Evolutionary conservation across 53 echinoderm and acorn worm species (phyloP).

Genomic region (Actinopyga echinites): DNA sequence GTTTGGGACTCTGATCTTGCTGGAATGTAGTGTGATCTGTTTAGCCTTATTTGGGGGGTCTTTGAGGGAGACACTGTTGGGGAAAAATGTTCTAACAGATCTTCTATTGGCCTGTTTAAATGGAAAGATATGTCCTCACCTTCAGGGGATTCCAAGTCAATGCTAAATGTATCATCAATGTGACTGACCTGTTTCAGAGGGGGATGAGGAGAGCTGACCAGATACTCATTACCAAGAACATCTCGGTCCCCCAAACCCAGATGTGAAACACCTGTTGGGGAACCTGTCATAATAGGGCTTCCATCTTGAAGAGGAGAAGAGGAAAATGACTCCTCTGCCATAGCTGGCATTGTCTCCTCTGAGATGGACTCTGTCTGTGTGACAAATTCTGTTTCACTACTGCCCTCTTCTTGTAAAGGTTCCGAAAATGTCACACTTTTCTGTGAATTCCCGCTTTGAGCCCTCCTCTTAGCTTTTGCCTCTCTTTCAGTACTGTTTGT

Average conservation of each 20-base stretch:
- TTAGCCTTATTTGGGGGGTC: conserved; percentile 58
- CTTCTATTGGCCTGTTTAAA: conserved; percentile 64
- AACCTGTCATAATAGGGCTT: background rate
- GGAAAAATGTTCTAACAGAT: conserved; percentile 73
- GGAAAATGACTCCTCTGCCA: background rate
- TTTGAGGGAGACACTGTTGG: conserved; percentile 71
- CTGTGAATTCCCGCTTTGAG: conserved; percentile 72
- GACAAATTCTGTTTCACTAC: background rate
- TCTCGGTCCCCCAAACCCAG: background rate
- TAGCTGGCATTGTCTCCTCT: conserved; percentile 28
- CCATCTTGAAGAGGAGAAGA: background rate
- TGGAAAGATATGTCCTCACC: conserved; percentile 37
- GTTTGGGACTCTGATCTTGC: no score
- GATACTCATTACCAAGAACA: conserved; percentile 54
- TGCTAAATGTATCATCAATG: conserved; percentile 15
- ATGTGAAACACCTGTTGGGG: background rate
- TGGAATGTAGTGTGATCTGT: background rate
- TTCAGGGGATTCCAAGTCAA: conserved; percentile 45
- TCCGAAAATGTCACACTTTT: conserved; percentile 88
- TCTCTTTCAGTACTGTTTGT: background rate
- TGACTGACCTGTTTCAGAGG: background rate
- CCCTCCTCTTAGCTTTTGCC: background rate
- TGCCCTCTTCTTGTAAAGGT: conserved; percentile 52
- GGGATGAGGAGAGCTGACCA: conserved; percentile 53
- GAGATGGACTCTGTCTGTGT: background rate